Percentiles rank a stretch among this genome's conserved stretches.
These are phyloP conservation scores for Anguilla pacifica DNA, from an alignment of 2,797 vertebrate genomes.

Conservation along the genomic window DNA sequence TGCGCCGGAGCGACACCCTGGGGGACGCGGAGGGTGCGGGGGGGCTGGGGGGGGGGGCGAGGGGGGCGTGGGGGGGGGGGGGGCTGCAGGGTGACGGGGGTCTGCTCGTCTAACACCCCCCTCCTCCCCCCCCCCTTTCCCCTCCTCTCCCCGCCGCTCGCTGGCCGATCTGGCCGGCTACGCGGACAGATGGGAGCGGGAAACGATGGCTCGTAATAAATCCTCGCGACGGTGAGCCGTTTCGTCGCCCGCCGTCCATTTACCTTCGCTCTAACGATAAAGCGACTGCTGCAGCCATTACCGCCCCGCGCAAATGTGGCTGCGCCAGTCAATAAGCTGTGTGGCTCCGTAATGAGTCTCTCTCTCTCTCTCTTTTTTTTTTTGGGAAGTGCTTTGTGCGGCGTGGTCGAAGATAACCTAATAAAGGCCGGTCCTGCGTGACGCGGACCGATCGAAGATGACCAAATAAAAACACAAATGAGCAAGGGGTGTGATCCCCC, in stretches of 20 bases:
- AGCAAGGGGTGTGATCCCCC: not conserved
- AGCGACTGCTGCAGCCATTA: not conserved
- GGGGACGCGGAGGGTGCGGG: slow-evolving; percentile 73
- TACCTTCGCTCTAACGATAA: not conserved
- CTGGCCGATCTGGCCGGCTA: slow-evolving; percentile 49
- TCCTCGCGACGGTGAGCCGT: not conserved
- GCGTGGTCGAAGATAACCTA: not conserved
- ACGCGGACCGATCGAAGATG: not conserved
- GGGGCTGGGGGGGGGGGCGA: slow-evolving; percentile 62
- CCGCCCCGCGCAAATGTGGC: not conserved
- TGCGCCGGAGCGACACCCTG: slow-evolving; percentile 75
- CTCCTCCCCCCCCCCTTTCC: too few relatives aligned
- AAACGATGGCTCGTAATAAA: not conserved
- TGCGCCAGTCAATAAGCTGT: not conserved
- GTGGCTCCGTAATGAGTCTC: not conserved
- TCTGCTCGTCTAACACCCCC: slow-evolving; percentile 66
- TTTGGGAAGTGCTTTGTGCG: not conserved
- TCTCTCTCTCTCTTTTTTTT: not conserved
- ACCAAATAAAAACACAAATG: not conserved
- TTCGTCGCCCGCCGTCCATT: not conserved
- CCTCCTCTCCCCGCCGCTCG: slow-evolving; percentile 55
- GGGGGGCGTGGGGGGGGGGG: slow-evolving; percentile 56
- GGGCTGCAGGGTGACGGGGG: slow-evolving; percentile 70
- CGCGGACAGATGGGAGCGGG: not conserved
- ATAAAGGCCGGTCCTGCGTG: not conserved